Evolutionary conservation across 2,113 vertebrate species (phyloP), one percentile per base, ranked within the genome.

Genomic region (Lophura nycthemera): DNA sequence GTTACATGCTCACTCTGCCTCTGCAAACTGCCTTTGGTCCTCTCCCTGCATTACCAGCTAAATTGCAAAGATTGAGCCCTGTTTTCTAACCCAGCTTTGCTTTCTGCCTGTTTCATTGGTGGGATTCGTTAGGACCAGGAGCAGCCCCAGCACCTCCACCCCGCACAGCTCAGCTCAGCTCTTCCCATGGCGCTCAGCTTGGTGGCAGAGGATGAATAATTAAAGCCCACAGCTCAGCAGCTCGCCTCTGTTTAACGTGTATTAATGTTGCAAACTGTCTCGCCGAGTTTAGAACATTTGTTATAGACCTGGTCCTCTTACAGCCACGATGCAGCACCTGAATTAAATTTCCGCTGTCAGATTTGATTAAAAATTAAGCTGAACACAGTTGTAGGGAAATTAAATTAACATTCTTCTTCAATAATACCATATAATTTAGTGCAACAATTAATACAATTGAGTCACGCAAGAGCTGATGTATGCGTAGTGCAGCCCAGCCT

Each of bases 351-450:
- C 74, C 95, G 86, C 97, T 98, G 97, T 98, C 98, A 97, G 96
- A 97, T 95, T 95, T 84, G 94, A 98, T 98, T 98, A 98, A 98
- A 98, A 97, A 98, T 97, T 97, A 96, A 97, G 93, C 90, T 88
- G 97, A 97, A 93, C 91, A 94, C 92, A 82, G 97, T 97, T 97
- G 93, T 97, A 94, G 79, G 92, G 90, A 97, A 98, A 97, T 95
- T 36, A 95, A 97, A 98, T 97, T 97, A 98, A 93, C 96, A 95
- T 97, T 97, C 97, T 95, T 96, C 94, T 95, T 93, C 93, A 97
- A 96, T 90, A 97, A 95, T 91, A 97, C 92, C 95, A 47, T 92
- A 93, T 96, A 96, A 98, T 97, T 97, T 98, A 97, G 96, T 97
- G 97, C 96, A 98, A 97, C 96, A 95, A 98, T 97, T 98, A 97